Evolutionary conservation across 1,140 invertebrate species (phyloP).

Genomic region (Pogonognathellus flavescens): DNA sequence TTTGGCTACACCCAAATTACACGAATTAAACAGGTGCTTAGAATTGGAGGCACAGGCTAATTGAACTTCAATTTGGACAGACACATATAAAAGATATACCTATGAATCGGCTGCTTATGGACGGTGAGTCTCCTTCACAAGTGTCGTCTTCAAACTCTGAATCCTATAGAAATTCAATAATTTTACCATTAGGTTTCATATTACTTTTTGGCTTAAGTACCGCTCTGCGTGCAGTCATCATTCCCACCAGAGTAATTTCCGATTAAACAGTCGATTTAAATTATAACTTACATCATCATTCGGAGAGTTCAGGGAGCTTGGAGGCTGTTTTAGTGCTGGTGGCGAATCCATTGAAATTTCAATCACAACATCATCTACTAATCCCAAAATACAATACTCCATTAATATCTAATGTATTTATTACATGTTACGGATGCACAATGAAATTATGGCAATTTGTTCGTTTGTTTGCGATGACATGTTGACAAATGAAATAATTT

Average conservation of each 20-base stretch:
- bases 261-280: slow-evolving; percentile 19
- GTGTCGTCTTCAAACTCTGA: slow-evolving; percentile 25
- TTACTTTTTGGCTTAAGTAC: not conserved
- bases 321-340: slow-evolving; percentile 8
- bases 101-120: slow-evolving; percentile 38
- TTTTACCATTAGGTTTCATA: slow-evolving; percentile 10
- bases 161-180: slow-evolving; percentile 32
- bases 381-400: not conserved
- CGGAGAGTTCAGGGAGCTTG: slow-evolving; percentile 25
- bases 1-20: not conserved
- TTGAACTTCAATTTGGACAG: slow-evolving; percentile 38
- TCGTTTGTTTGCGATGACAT: no score
- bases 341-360: slow-evolving; percentile 40
- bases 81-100: no score
- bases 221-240: not conserved
- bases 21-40: slow-evolving; percentile 30
- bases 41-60: slow-evolving; percentile 12
- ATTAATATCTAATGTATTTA: no score
- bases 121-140: slow-evolving; percentile 34
- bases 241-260: slow-evolving; percentile 15
- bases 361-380: slow-evolving; percentile 45
- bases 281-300: slow-evolving; percentile 41
- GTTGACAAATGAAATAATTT: no score
- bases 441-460: no score
- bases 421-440: no score